Percentiles rank a stretch among this genome's conserved stretches.
Evolutionary conservation across 2,113 vertebrate genomes (phyloP).

Genomic region (Hoplias malabaricus): DNA sequence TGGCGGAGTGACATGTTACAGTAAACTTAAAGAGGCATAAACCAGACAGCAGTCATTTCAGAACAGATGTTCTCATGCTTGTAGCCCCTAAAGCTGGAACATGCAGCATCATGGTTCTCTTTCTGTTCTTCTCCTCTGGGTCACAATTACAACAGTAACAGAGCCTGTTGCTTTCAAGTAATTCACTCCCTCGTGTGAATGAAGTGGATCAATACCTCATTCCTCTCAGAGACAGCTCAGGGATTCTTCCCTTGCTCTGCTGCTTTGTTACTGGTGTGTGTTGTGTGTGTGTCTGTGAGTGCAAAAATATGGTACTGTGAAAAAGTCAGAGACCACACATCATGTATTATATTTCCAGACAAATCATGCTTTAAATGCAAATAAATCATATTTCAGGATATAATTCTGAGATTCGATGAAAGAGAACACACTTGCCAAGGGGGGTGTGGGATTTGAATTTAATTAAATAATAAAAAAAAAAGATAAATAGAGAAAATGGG

Average conservation of each 20-base stretch:
- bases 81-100: not conserved
- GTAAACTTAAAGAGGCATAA: not conserved
- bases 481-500: not conserved
- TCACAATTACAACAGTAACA: not conserved
- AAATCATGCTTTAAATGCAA: too few relatives aligned
- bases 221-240: slow-evolving; percentile 2
- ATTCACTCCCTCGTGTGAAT: slow-evolving; percentile 16
- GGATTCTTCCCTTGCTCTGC: not conserved
- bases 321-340: not conserved
- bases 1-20: not conserved
- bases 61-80: not conserved
- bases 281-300: not conserved
- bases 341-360: too few relatives aligned
- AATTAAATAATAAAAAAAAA: too few relatives aligned
- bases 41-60: not conserved
- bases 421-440: too few relatives aligned
- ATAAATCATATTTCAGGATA: too few relatives aligned
- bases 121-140: not conserved
- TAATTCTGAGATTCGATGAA: too few relatives aligned
- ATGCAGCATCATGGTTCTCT: not conserved
- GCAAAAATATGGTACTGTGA: not conserved
- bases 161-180: slow-evolving; percentile 26
- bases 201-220: slow-evolving; percentile 25
- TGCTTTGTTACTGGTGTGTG: not conserved
- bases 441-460: too few relatives aligned